phyloP scores from a whole-genome alignment of 2,113 vertebrate species.

The Sinocyclocheilus maitianheensis region DNA sequence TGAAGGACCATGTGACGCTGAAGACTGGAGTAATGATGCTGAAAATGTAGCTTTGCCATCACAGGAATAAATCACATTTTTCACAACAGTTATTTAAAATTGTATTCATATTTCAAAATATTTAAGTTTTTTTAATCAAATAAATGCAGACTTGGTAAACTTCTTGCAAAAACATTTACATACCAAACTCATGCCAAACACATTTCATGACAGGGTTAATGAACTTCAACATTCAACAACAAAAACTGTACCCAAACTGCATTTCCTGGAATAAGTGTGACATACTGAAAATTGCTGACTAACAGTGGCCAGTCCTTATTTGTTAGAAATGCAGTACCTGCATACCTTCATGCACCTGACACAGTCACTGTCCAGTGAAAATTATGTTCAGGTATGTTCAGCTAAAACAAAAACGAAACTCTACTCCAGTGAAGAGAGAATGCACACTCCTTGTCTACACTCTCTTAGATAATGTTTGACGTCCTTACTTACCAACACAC shows the following conservation, averaged over 20 bases:
- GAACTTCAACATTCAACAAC: neutral
- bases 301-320: neutral
- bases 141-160: neutral
- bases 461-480: neutral
- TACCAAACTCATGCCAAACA: too few relatives aligned
- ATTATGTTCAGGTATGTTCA: neutral
- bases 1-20: too few relatives aligned
- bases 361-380: neutral
- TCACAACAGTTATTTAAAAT: neutral
- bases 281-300: neutral
- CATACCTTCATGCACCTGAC: neutral
- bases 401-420: neutral
- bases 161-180: neutral
- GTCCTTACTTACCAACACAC: neutral
- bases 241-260: neutral
- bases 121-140: neutral
- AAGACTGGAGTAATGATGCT: too few relatives aligned
- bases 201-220: neutral
- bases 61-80: neutral
- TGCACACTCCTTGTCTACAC: neutral
- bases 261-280: neutral
- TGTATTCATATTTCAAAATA: neutral
- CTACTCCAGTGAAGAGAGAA: neutral
- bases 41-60: too few relatives aligned
- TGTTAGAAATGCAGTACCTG: neutral